A percentile compares a stretch with the other conserved stretches of the same genome.
Evolutionary conservation across 1,140 invertebrate genomes (phyloP).

Genomic region (Cryptotermes secundus): DNA sequence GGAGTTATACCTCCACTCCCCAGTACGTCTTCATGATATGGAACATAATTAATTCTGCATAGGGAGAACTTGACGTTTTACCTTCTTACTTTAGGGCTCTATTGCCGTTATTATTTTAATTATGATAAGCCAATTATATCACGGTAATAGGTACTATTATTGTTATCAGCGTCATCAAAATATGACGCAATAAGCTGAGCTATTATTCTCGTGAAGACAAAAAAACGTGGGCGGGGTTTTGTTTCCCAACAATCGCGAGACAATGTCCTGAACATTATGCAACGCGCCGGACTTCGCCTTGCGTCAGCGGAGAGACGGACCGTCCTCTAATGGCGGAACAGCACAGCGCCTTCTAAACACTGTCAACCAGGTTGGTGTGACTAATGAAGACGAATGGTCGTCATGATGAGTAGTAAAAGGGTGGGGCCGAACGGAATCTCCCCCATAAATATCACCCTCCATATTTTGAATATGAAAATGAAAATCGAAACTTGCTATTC

Average conservation of each 20-base stretch:
- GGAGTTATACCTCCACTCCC: too few relatives aligned
- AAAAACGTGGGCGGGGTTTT: not conserved
- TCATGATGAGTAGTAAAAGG: not conserved
- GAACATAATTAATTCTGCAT: too few relatives aligned
- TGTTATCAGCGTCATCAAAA: not conserved
- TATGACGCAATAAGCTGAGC: not conserved
- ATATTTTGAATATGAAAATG: too few relatives aligned
- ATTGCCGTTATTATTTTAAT: too few relatives aligned
- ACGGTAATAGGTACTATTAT: too few relatives aligned
- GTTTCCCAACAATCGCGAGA: not conserved
- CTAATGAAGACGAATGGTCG: constrained; percentile 8
- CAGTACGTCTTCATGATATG: too few relatives aligned
- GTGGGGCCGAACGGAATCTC: not conserved
- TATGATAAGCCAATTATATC: too few relatives aligned
- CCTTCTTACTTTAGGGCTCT: too few relatives aligned
- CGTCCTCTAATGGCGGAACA: not conserved
- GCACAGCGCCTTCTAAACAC: not conserved
- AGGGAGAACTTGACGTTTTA: too few relatives aligned
- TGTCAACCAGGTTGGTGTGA: not conserved
- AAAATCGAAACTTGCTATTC: too few relatives aligned
- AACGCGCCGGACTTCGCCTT: not conserved
- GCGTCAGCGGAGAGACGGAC: not conserved
- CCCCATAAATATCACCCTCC: too few relatives aligned
- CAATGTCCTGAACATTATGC: not conserved
- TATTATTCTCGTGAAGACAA: not conserved